Evolutionary conservation across 2,888 invertebrate genomes (phyloP).

Genomic region (Cerastoderma edule): DNA sequence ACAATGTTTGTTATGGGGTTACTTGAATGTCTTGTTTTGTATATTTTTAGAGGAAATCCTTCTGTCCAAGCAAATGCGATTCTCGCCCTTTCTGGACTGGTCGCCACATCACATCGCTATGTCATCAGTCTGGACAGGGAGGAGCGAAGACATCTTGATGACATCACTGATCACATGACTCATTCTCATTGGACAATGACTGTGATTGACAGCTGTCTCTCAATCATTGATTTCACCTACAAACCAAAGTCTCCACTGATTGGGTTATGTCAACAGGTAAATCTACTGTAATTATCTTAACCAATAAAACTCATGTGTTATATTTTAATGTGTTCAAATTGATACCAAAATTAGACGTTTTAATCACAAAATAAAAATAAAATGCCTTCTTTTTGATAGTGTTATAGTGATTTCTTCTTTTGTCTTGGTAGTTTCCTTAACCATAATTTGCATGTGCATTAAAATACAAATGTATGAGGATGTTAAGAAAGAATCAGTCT

Average conservation of each 20-base stretch:
- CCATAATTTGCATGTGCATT: background rate
- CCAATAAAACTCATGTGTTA: no score
- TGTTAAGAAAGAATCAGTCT: no score
- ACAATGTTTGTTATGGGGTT: no score
- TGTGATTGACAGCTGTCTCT: constrained; percentile 76
- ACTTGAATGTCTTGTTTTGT: no score
- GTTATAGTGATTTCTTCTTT: background rate
- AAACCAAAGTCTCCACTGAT: constrained; percentile 72
- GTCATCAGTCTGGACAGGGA: constrained; percentile 64
- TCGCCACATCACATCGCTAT: constrained; percentile 65
- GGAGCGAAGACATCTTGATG: constrained; percentile 56
- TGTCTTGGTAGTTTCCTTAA: background rate
- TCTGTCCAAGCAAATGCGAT: constrained; percentile 78
- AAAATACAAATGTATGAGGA: background rate
- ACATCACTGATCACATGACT: constrained; percentile 70
- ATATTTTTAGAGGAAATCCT: constrained; percentile 76
- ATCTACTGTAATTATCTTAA: no score
- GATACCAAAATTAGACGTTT: no score
- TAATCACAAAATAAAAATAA: no score
- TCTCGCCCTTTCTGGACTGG: constrained; percentile 76
- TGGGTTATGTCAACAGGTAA: constrained; percentile 79
- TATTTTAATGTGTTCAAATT: no score
- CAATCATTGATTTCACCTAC: constrained; percentile 74
- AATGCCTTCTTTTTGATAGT: no score
- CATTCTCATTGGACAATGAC: constrained; percentile 78